phyloP scores from a whole-genome alignment of 2,888 invertebrate genomes.

The Ochropleura plecta region DNA sequence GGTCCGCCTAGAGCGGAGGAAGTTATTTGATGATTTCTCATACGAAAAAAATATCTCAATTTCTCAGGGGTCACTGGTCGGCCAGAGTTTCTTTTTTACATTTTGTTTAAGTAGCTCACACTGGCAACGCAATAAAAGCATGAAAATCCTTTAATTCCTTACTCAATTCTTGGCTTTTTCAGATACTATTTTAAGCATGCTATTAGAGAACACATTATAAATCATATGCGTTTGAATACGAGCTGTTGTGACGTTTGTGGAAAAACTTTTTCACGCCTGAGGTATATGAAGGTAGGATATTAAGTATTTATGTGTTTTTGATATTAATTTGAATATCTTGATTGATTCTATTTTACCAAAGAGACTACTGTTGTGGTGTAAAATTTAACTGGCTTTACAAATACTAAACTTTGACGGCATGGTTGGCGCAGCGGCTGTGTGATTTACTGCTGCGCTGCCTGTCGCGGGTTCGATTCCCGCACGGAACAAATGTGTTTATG shows the following conservation, averaged over 20 bases:
- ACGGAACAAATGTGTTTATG: too few relatives aligned
- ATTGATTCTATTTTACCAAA: too few relatives aligned
- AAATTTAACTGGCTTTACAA: background rate
- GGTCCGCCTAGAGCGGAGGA: too few relatives aligned
- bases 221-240: constrained; percentile 67
- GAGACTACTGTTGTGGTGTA: too few relatives aligned
- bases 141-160: background rate
- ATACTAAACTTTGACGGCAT: background rate
- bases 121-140: background rate
- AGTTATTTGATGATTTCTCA: too few relatives aligned
- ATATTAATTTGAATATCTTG: background rate
- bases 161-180: background rate
- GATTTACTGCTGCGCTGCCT: too few relatives aligned
- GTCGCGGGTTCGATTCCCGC: too few relatives aligned
- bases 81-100: too few relatives aligned
- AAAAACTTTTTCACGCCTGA: constrained; percentile 69
- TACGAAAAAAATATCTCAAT: too few relatives aligned
- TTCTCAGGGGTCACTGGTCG: too few relatives aligned
- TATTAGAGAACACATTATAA: constrained; percentile 71
- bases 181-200: constrained; percentile 47
- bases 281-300: constrained; percentile 71
- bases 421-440: too few relatives aligned
- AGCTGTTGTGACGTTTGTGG: constrained; percentile 79
- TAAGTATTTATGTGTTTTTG: background rate
- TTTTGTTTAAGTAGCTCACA: background rate